Conservation (phyloP, 1,140 invertebrate species). For the Drosophila insularis region DNA sequence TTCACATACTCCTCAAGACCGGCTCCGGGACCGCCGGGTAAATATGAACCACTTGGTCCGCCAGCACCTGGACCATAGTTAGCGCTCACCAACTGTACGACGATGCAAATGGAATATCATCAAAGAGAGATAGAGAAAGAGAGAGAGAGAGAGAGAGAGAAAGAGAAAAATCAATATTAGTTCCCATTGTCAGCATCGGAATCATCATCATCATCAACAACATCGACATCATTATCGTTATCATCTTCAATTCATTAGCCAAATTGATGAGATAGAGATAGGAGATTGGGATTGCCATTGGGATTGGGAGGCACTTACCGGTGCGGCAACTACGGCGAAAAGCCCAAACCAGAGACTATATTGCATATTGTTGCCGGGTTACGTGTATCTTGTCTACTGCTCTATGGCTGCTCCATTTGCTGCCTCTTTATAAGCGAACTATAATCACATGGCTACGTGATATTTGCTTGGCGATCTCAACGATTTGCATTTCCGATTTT, state of each 20-base stretch:
- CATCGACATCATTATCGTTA: too few relatives aligned
- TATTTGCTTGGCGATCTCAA: conserved; percentile 53
- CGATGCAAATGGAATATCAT: not conserved
- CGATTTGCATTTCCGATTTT: conserved; percentile 63
- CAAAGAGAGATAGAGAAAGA: conserved; percentile 4
- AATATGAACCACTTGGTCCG: conserved; percentile 40
- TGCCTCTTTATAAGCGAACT: conserved; percentile 71
- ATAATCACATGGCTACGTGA: conserved; percentile 68
- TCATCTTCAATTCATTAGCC: too few relatives aligned
- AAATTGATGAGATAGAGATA: not conserved
- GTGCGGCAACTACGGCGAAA: conserved; percentile 73
- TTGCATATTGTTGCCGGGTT: conserved; percentile 68
- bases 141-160: not conserved
- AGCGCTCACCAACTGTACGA: conserved; percentile 62
- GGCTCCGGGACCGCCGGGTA: conserved; percentile 48
- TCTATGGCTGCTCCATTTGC: conserved; percentile 47
- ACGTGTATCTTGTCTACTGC: conserved; percentile 67
- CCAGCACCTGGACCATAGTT: conserved; percentile 57
- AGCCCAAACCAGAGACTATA: conserved; percentile 75
- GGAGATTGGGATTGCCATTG: not conserved
- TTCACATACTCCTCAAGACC: conserved; percentile 76
- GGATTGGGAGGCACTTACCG: conserved; percentile 59
- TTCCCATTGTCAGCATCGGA: not conserved
- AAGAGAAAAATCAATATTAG: conserved; percentile 3
- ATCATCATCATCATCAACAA: not conserved